These are phyloP conservation scores for Tipula vernalis DNA, from an alignment of 2,888 invertebrate genomes.

Conservation along the genomic window DNA sequence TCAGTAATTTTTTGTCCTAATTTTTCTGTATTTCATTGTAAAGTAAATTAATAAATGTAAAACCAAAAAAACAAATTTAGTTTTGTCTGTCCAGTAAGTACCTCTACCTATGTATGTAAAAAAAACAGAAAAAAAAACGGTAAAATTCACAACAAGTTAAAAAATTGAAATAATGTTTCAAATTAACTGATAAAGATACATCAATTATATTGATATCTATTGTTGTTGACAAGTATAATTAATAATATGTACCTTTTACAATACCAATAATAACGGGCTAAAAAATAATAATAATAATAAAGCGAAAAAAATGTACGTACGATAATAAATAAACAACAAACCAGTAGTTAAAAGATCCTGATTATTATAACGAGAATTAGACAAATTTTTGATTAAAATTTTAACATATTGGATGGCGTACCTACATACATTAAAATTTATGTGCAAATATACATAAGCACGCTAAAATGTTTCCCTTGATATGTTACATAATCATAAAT, in stretches of 20 bases:
- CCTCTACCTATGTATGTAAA: background rate
- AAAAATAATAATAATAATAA: background rate
- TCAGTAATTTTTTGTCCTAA: background rate
- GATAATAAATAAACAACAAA: background rate
- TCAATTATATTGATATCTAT: conserved; percentile 7
- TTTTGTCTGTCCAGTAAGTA: background rate
- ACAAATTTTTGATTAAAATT: background rate
- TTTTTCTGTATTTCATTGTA: background rate
- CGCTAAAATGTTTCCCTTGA: background rate
- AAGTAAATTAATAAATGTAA: background rate
- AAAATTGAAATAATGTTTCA: background rate
- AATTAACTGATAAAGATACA: conserved; percentile 7
- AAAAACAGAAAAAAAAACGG: background rate
- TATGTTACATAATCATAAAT: background rate
- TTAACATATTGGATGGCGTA: background rate
- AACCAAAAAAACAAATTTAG: background rate
- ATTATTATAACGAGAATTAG: background rate
- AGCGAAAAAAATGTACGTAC: background rate
- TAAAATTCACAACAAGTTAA: background rate
- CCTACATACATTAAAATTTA: background rate
- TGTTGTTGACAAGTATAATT: conserved; percentile 6
- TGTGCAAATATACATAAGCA: background rate
- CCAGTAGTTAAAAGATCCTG: background rate
- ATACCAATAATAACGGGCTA: background rate
- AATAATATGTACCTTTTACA: background rate